Conservation (phyloP, 1,140 invertebrate species). For the Radopholus similis region DNA sequence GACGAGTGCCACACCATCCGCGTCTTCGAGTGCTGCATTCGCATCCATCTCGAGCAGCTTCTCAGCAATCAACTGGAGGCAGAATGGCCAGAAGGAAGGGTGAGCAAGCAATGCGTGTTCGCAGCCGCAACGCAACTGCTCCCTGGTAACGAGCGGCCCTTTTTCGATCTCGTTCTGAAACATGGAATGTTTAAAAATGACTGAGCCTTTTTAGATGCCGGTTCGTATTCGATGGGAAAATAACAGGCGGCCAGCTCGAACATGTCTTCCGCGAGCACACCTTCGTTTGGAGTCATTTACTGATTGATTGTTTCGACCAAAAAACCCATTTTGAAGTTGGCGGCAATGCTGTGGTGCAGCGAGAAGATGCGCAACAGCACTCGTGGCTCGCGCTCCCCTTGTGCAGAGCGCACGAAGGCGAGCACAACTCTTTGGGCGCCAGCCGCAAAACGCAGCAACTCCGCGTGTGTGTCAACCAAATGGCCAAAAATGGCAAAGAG, state of each 20-base stretch:
- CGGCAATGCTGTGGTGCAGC: slow-evolving; percentile 4
- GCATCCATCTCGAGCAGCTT: slow-evolving; percentile 40
- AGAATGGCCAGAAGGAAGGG: slow-evolving; percentile 33
- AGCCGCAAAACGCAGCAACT: background rate
- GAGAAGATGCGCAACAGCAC: slow-evolving; percentile 38
- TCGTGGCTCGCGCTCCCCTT: slow-evolving; percentile 43
- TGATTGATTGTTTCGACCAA: background rate
- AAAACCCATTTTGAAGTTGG: slow-evolving; percentile 22
- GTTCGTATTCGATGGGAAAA: slow-evolving; percentile 47
- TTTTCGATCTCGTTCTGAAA: slow-evolving; percentile 20
- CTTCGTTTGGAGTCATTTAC: slow-evolving; percentile 10
- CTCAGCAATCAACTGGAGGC: slow-evolving; percentile 43
- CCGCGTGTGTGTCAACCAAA: slow-evolving; percentile 5
- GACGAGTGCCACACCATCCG: slow-evolving; percentile 9
- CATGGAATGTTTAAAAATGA: background rate
- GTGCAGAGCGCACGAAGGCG: slow-evolving; percentile 30
- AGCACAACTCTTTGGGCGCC: slow-evolving; percentile 17
- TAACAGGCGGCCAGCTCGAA: slow-evolving; percentile 48
- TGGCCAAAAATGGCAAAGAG: slow-evolving; percentile 23
- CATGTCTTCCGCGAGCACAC: slow-evolving; percentile 36
- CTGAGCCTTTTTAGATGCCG: slow-evolving; percentile 17
- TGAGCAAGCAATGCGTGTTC: slow-evolving; percentile 36
- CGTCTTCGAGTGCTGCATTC: background rate
- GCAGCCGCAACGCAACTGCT: slow-evolving; percentile 32
- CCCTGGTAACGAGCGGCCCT: slow-evolving; percentile 20